Evolutionary conservation across 2,797 vertebrate genomes (phyloP), one percentile per base, ranked within the genome.

Genomic region (Eulemur coronatus): DNA sequence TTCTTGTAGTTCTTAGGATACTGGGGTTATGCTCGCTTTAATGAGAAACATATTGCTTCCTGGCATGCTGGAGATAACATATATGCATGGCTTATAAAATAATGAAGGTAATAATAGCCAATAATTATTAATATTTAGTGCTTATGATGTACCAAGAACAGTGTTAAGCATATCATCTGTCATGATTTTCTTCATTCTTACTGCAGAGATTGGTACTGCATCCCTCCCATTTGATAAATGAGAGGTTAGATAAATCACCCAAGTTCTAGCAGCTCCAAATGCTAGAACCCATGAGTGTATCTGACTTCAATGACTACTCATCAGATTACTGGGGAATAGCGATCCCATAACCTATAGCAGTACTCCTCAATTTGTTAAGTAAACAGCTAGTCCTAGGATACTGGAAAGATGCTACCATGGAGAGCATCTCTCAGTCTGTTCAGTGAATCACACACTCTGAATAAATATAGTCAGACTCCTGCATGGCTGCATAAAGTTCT

Each of bases 181-280:
- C 67, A 82, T 59, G 50, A 18, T 87, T 94, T 81, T 93, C 78
- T 89, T 86, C 95, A 89, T 85, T 94, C 48, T 52, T 80, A 61
- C 9, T 73, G 22, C 41, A 33, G 41, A 79, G 12, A 82, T 30
- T 76, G 33, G 5, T 48, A 70, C 17, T 38, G 22, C 41, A 38
- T 75, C 35, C 17, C 70, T 96, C 48, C 17, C 61, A 82, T 93
- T 86, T 93, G 84, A 84, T 28, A 93, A 89, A 57, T 57, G 33
- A 92, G n/a, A 90, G 28, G 8, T 87, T 80, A 80, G 73, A 84
- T 69, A 67, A 86, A 59, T 94, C 65, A 89, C 28, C 13, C 35
- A 72, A 1, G 4, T 84, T 89, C 35, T 88, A 22, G 12, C 4
- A 84, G 24, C 28, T 59, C 2, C 17, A 26, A 43, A 14, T 79